Base-by-base conservation (phyloP, 35 echinoderm and acorn worm genomes). In the Ophioderma brevispina region DNA sequence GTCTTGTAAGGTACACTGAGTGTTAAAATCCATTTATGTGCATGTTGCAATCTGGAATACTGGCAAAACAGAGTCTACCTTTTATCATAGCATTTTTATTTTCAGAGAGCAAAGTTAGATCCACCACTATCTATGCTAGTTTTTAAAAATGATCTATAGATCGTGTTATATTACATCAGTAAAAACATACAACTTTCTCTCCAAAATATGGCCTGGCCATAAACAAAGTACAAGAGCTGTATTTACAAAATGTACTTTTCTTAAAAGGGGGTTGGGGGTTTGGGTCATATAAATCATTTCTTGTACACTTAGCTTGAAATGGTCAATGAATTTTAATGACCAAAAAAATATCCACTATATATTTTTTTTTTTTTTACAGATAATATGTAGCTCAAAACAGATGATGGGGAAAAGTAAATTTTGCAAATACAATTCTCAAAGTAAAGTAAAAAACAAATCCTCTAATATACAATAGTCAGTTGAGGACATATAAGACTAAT, bases 191-290 rank as follows among this genome's bases (percentile, higher is more conserved):
- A 70, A 25, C 28, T 30, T 30, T 70, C 59, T 70, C 59, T 13
- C 59, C 59, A 46, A 46, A 46, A 70, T 70, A 70, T 70, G 59
- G 59, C 59, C 59, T 25, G 59, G 59, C 59, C 59, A 70, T 70
- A 18, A 70, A 70, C 2, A 25, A 25, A 30, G 17, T 25, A 30
- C 15, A 70, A 25, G 59, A 70, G 59, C 15, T 70, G 59, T 70
- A 70, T 70, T 70, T 70, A 70, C 59, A 70, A 70, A 70, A 70
- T 70, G 17, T 70, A 70, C 59, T 70, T 70, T 70, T 70, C 59
- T 25, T 30, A 25, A 70, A 70, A 70, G 2, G 59, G 59, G 59
- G 59, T 13, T 2, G 21, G 46, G 23, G 59, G 28, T 15, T 70
- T 13, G 6, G 59, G 59, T 30, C 59, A 25, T 70, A 70, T 25